Evolutionary conservation across 1,140 invertebrate species (phyloP), one percentile per base, ranked within the genome.

Genomic region (Caenorhabditis inopinata): DNA sequence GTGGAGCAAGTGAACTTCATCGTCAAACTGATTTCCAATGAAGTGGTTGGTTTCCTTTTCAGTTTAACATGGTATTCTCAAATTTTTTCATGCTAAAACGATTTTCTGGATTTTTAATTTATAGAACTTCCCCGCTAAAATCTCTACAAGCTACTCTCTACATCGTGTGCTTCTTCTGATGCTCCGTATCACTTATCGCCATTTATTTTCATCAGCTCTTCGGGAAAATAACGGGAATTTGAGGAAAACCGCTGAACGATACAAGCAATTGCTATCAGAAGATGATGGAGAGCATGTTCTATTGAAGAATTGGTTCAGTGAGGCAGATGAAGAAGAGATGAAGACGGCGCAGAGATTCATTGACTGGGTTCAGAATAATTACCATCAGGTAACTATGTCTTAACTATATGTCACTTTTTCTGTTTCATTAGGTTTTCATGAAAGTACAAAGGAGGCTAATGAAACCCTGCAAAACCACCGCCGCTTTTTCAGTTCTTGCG

Each of bases 311-410:
- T 68, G 58, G 58, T 68, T 38, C 11, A 42, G n/a, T 18, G 27
- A 12, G 18, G n/a, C 58, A 21, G 58, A 68, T 5, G 58, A 68
- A 21, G 32, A 38, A 6, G 58, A 68, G n/a, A 18, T 42, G 58
- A 32, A 68, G n/a, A 68, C 32, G 23, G 25, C n/a, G 21, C 32
- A 42, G 32, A n/a, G n/a, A 9, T 68, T 68, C 23, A 42, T 68
- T 21, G 58, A 68, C 6, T 68, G 58, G 58, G 38, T 68, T 68
- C 58, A 68, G 32, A 68, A 68, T 68, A 68, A 68, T 42, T 68
- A 68, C 38, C 58, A 68, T 9, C 58, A 68, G 58, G 58, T 68
- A 4, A n/a, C 27, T 25, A 25, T 7, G 1, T 21, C n/a, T 48
- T 18, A 48, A n/a, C n/a, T n/a, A n/a, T n/a, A n/a, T n/a, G n/a